phyloP scores from a whole-genome alignment of 1,140 invertebrate genomes.

The Listronotus bonariensis region DNA sequence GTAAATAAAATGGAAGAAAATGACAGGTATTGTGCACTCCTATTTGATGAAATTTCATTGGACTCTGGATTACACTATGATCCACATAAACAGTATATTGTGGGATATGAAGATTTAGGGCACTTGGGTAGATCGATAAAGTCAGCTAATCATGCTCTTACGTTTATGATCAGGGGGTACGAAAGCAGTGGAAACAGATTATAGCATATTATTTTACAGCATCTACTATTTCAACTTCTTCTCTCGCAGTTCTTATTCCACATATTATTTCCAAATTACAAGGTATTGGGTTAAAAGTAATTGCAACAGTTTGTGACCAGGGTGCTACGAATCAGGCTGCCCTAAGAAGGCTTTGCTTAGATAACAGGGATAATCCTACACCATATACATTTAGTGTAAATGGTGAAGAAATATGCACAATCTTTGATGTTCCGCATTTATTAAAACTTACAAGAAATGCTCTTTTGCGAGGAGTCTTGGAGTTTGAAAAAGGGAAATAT shows the following conservation, averaged over 20 bases:
- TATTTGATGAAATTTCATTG: too few species aligned
- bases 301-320: neutral
- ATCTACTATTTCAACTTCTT: neutral
- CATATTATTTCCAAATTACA: constrained; percentile 1
- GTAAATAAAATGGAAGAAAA: constrained; percentile 1
- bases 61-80: neutral
- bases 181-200: neutral
- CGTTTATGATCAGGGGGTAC: neutral
- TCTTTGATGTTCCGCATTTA: constrained; percentile 2
- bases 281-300: neutral
- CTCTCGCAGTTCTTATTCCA: neutral
- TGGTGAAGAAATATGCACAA: neutral
- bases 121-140: neutral
- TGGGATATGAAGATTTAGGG: neutral
- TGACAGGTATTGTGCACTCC: neutral
- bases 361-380: neutral
- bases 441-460: neutral
- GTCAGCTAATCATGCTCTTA: constrained; percentile 1
- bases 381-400: neutral
- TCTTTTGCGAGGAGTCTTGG: neutral
- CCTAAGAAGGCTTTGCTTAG: neutral
- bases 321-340: neutral
- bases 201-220: neutral
- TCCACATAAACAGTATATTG: neutral
- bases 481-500: constrained; percentile 4